Conservation (phyloP, 92 coral and sea anemone species). For the Zoanthus gigantus region DNA sequence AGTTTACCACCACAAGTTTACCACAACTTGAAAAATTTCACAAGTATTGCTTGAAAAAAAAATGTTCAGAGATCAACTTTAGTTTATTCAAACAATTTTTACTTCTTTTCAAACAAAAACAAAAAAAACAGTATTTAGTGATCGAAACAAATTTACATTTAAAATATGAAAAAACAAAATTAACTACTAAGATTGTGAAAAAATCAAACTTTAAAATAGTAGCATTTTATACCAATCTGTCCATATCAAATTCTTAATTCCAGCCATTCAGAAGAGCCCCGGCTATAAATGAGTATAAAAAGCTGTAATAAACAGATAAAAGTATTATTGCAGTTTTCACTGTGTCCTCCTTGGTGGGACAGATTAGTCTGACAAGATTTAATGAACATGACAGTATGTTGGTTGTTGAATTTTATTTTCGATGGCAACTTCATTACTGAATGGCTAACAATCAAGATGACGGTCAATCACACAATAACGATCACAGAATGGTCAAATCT, state of each 20-base stretch:
- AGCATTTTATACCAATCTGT: neutral
- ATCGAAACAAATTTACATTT: neutral
- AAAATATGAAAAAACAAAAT: neutral
- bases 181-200: neutral
- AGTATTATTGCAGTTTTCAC: neutral
- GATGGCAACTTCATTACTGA: neutral
- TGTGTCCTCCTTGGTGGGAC: neutral
- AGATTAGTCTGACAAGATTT: neutral
- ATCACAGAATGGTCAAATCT: neutral
- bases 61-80: neutral
- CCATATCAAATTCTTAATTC: neutral
- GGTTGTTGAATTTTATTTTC: neutral
- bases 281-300: neutral
- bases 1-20: neutral
- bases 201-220: neutral
- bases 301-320: neutral
- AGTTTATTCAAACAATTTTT: neutral
- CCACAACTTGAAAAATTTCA: neutral
- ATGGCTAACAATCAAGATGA: neutral
- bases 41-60: neutral
- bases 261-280: neutral
- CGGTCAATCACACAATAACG: neutral
- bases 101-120: neutral
- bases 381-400: conserved; percentile 6
- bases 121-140: neutral